Conservation (phyloP, 2,113 vertebrate genomes). For the Alces alces region DNA sequence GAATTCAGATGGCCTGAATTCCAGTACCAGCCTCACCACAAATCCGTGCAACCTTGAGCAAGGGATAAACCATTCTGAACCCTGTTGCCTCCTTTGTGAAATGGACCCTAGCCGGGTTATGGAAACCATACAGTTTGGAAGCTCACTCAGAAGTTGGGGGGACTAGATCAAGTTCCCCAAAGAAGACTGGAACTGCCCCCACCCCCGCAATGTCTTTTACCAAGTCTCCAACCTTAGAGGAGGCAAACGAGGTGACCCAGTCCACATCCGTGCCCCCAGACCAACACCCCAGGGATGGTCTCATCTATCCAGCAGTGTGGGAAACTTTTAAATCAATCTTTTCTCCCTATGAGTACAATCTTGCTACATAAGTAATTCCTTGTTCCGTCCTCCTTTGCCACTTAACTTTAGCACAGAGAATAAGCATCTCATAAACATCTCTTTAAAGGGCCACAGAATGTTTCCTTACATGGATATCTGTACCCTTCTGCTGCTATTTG, state of each 20-base stretch:
- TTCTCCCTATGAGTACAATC: background rate
- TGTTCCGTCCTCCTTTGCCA: background rate
- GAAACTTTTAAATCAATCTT: background rate
- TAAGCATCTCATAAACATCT: background rate
- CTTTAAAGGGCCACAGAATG: background rate
- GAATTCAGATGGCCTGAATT: background rate
- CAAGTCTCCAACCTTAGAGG: background rate
- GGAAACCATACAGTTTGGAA: background rate
- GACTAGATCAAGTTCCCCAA: background rate
- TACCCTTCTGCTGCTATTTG: background rate
- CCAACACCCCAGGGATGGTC: background rate
- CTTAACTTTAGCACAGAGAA: background rate
- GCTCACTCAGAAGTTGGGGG: background rate
- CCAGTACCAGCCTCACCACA: background rate
- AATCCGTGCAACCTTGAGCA: background rate
- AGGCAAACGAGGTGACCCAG: background rate
- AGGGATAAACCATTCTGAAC: background rate
- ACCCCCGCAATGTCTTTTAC: background rate
- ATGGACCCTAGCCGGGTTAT: background rate
- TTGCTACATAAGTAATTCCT: background rate
- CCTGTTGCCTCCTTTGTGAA: background rate
- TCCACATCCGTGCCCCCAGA: background rate
- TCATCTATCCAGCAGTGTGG: background rate
- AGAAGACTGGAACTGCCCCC: background rate
- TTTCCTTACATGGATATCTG: constrained; percentile 10